These are phyloP conservation scores for Petrocephalus schoutedeni DNA, from an alignment of 2,797 vertebrate genomes.

Conservation along the genomic window DNA sequence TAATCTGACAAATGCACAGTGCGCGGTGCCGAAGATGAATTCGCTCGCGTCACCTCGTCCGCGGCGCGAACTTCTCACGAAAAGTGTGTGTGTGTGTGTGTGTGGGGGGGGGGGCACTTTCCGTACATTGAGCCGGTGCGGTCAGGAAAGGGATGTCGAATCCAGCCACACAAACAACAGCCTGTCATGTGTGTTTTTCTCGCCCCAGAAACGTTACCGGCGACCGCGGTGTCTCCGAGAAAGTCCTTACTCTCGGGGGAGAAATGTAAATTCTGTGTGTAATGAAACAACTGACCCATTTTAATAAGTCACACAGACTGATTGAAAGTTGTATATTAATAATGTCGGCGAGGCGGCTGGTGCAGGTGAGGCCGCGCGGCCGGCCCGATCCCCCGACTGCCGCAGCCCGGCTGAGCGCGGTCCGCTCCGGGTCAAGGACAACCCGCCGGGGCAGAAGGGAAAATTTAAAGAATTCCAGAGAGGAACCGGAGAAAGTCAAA, in stretches of 20 bases:
- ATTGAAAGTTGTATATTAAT: constrained; percentile 18
- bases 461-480: constrained; percentile 14
- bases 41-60: background rate
- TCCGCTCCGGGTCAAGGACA: constrained; percentile 15
- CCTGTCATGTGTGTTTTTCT: constrained; percentile 11
- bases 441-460: constrained; percentile 3
- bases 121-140: background rate
- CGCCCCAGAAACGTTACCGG: constrained; percentile 4
- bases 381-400: constrained; percentile 1
- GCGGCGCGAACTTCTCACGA: background rate
- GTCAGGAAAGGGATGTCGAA: background rate
- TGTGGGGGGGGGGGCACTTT: background rate
- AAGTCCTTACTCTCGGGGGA: background rate
- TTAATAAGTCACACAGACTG: constrained; percentile 11
- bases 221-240: background rate
- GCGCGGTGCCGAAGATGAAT: constrained; percentile 25
- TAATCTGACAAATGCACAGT: constrained; percentile 32
- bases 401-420: background rate
- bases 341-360: background rate
- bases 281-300: constrained; percentile 11
- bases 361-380: background rate
- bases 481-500: background rate
- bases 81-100: no score
- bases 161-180: background rate
- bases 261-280: constrained; percentile 12